Evolutionary conservation across 2,797 vertebrate genomes (phyloP).

Genomic region (Huso huso): DNA sequence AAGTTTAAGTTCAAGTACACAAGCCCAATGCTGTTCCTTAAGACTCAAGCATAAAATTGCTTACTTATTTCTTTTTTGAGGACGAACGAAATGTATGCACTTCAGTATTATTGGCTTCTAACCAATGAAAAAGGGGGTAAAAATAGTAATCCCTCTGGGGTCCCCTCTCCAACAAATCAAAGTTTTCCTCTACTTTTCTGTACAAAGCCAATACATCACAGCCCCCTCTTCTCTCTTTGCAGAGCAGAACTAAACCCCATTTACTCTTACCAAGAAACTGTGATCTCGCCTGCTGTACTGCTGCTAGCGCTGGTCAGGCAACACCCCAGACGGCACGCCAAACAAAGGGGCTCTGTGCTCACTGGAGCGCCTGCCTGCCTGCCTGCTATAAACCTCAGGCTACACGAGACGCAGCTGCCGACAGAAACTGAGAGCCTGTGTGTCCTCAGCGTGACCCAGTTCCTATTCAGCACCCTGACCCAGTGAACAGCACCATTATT

Average conservation of each 20-base stretch:
- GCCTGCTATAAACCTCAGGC: conserved; percentile 44
- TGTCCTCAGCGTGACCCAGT: conserved; percentile 31
- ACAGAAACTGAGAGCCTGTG: conserved; percentile 8
- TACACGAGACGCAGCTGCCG: conserved; percentile 62
- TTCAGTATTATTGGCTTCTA: no score
- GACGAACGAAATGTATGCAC: no score
- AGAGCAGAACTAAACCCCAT: neutral
- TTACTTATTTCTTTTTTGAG: no score
- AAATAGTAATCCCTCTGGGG: no score
- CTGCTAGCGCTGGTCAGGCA: neutral
- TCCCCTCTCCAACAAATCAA: no score
- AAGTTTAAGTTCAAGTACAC: no score
- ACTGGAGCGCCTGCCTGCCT: neutral
- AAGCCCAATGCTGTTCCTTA: no score
- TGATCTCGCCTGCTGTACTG: neutral
- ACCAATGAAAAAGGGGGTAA: no score
- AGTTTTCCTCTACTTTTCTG: no score
- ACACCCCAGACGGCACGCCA: neutral
- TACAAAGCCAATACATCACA: no score
- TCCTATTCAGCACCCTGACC: conserved; percentile 20
- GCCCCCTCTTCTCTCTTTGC: neutral
- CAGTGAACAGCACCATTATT: conserved; percentile 10
- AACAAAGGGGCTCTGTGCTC: neutral
- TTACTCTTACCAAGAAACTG: neutral
- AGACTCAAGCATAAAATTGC: no score